phyloP scores from a whole-genome alignment of 1,140 invertebrate species.

The Philaenus spumarius region DNA sequence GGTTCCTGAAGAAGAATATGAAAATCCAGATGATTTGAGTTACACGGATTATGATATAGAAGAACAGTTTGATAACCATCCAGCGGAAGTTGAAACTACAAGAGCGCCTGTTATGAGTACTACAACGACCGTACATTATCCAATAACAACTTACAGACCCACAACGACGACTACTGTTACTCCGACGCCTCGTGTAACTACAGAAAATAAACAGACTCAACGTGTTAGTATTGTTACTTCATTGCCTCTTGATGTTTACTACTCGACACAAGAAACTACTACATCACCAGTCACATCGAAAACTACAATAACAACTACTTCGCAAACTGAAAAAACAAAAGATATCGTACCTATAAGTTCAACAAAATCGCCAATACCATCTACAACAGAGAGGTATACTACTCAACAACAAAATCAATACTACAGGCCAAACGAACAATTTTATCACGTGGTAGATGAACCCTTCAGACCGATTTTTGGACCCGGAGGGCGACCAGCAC shows the following conservation, averaged over 20 bases:
- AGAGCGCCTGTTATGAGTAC: not conserved
- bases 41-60: slow-evolving; percentile 21
- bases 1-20: slow-evolving; percentile 34
- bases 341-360: not conserved
- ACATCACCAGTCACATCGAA: not conserved
- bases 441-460: slow-evolving; percentile 20
- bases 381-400: slow-evolving; percentile 13
- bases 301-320: not conserved
- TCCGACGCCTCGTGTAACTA: slow-evolving; percentile 1
- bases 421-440: slow-evolving; percentile 2
- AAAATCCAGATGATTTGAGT: slow-evolving; percentile 20
- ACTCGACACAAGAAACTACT: slow-evolving; percentile 6
- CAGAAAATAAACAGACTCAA: slow-evolving; percentile 1
- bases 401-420: slow-evolving; percentile 1
- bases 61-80: slow-evolving; percentile 9
- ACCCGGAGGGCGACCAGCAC: slow-evolving; percentile 8
- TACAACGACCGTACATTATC: slow-evolving; percentile 4
- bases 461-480: slow-evolving; percentile 36
- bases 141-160: slow-evolving; percentile 21
- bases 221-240: slow-evolving; percentile 23
- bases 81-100: not conserved
- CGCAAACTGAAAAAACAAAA: slow-evolving; percentile 3
- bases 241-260: slow-evolving; percentile 23
- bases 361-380: slow-evolving; percentile 5
- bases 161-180: slow-evolving; percentile 6